A percentile compares a stretch with the other conserved stretches of the same genome.
phyloP scores from a whole-genome alignment of 2,888 invertebrate genomes.

The Horisme vitalbata region DNA sequence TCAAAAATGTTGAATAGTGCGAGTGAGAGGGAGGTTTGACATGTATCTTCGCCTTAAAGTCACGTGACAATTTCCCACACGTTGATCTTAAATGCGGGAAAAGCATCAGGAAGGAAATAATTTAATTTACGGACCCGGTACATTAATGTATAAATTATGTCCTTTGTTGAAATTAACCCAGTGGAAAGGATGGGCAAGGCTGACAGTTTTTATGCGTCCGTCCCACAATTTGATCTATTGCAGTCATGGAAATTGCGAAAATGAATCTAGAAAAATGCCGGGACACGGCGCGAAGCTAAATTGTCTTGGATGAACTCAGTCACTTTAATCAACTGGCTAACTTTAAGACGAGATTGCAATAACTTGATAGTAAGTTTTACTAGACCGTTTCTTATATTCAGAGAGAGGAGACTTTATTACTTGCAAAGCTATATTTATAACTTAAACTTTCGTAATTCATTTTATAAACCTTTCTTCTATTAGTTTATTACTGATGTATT shows the following conservation, averaged over 20 bases:
- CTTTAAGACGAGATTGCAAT: conserved; percentile 17
- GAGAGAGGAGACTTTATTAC: too few relatives aligned
- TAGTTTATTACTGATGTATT: too few relatives aligned
- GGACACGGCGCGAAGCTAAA: conserved; percentile 8
- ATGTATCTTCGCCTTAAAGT: conserved; percentile 37
- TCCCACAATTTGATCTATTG: conserved; percentile 3
- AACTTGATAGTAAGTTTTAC: conserved; percentile 14
- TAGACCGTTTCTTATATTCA: too few relatives aligned
- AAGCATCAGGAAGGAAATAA: conserved; percentile 47
- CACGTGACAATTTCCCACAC: conserved; percentile 65
- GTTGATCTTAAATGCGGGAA: conserved; percentile 39
- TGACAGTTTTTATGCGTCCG: background rate
- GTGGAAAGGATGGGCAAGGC: conserved; percentile 6
- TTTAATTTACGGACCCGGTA: conserved; percentile 45
- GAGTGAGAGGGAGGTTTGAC: too few relatives aligned
- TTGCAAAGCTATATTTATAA: too few relatives aligned
- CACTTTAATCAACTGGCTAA: conserved; percentile 18
- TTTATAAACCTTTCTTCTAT: conserved; percentile 3
- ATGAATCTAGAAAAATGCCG: conserved; percentile 1
- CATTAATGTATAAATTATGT: conserved; percentile 37
- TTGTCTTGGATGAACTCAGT: conserved; percentile 13
- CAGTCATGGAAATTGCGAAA: conserved; percentile 1
- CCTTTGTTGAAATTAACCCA: conserved; percentile 32
- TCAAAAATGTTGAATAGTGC: too few relatives aligned
- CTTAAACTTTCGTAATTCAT: too few relatives aligned